Evolutionary conservation across 2,113 vertebrate genomes (phyloP).

Genomic region (Neotragus pygmaeus): DNA sequence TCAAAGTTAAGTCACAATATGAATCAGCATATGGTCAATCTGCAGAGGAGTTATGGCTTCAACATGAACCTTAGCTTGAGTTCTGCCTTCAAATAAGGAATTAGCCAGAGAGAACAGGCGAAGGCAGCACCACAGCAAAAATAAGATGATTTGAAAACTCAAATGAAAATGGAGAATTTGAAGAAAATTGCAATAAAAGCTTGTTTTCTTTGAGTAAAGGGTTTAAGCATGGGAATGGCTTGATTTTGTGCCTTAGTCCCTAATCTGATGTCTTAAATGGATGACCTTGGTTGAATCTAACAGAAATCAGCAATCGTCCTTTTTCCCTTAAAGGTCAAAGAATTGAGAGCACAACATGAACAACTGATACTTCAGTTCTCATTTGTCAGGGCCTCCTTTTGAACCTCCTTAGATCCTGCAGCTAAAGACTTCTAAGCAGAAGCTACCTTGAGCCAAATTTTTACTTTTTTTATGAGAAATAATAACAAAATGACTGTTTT

Average conservation of each 20-base stretch:
- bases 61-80: background rate
- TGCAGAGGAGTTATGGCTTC: background rate
- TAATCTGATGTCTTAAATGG: background rate
- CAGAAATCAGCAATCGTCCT: background rate
- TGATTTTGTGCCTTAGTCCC: background rate
- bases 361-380: background rate
- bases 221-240: background rate
- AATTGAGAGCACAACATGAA: background rate
- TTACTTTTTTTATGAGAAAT: background rate
- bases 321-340: background rate
- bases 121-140: background rate
- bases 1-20: background rate
- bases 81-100: background rate
- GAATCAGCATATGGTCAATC: background rate
- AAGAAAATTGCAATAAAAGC: background rate
- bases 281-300: background rate
- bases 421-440: background rate
- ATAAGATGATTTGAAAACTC: background rate
- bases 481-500: background rate
- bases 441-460: background rate
- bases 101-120: background rate
- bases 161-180: background rate
- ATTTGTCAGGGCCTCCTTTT: background rate
- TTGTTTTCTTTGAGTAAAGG: background rate
- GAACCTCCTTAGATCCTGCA: background rate